These are phyloP conservation scores for Caiman crocodilus DNA, from an alignment of 2,797 vertebrate species.

Conservation along the genomic window DNA sequence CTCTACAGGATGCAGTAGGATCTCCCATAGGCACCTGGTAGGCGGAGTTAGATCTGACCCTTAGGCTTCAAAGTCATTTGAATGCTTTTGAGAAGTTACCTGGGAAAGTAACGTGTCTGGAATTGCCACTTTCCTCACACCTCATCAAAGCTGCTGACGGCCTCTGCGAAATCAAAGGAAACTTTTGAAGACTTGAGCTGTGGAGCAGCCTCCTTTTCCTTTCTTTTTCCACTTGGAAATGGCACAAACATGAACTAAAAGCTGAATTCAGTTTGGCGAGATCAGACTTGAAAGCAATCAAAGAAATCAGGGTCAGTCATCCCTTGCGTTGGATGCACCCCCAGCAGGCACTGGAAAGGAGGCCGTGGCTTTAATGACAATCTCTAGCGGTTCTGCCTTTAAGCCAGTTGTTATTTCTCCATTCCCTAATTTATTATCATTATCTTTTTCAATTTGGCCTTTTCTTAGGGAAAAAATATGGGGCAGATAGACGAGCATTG, in stretches of 20 bases:
- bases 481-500: not conserved
- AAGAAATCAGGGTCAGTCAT: slow-evolving; percentile 15
- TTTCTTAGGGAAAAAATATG: slow-evolving; percentile 15
- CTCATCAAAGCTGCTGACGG: not conserved
- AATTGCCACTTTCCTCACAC: not conserved
- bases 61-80: not conserved
- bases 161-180: not conserved
- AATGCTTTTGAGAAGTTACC: not conserved
- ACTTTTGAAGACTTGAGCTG: not conserved
- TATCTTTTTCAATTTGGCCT: not conserved
- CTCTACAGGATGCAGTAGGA: too few species aligned
- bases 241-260: not conserved
- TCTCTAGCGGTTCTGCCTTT: slow-evolving; percentile 26
- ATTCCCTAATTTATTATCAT: not conserved
- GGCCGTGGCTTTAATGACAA: slow-evolving; percentile 56
- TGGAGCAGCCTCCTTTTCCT: not conserved
- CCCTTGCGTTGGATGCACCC: not conserved
- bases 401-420: not conserved
- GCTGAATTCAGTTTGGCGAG: not conserved
- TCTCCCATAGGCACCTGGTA: too few species aligned
- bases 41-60: too few species aligned
- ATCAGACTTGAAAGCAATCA: not conserved
- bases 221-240: not conserved
- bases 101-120: rapidly evolving
- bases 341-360: slow-evolving; percentile 21